Evolutionary conservation across 2,797 vertebrate species (phyloP).

Genomic region (Esox lucius): DNA sequence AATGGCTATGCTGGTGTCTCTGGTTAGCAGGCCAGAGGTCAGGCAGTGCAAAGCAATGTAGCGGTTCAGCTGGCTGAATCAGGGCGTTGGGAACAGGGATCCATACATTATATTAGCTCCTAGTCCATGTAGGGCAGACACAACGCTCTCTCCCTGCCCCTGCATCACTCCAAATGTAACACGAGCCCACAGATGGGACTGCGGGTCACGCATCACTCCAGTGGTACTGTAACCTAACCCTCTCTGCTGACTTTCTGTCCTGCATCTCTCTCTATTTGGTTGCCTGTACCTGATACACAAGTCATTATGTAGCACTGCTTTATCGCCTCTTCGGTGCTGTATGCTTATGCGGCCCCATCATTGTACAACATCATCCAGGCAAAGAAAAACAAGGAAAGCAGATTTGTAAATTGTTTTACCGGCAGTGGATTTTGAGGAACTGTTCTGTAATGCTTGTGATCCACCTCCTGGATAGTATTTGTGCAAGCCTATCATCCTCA

Average conservation of each 20-base stretch:
- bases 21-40: slow-evolving; percentile 65
- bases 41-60: slow-evolving; percentile 41
- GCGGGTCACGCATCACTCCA: slow-evolving; percentile 71
- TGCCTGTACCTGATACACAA: slow-evolving; percentile 50
- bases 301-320: slow-evolving; percentile 64
- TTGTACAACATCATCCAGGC: slow-evolving; percentile 7
- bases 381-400: slow-evolving; percentile 13
- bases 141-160: slow-evolving; percentile 67
- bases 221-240: slow-evolving; percentile 68
- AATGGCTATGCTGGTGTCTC: background rate
- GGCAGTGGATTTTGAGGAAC: slow-evolving; percentile 17
- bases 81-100: slow-evolving; percentile 67
- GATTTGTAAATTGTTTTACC: slow-evolving; percentile 10
- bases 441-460: slow-evolving; percentile 1
- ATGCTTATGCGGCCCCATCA: slow-evolving; percentile 48
- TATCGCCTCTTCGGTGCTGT: slow-evolving; percentile 49
- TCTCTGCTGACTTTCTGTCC: slow-evolving; percentile 66
- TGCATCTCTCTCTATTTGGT: slow-evolving; percentile 64
- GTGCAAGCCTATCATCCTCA: slow-evolving; percentile 1
- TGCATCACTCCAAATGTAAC: slow-evolving; percentile 72
- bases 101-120: slow-evolving; percentile 71
- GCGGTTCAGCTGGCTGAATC: slow-evolving; percentile 65
- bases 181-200: slow-evolving; percentile 72
- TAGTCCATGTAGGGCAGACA: slow-evolving; percentile 62
- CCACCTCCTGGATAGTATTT: slow-evolving; percentile 10